Conservation (phyloP, 1,140 invertebrate species). For the Panagrolaimus sp. region DNA sequence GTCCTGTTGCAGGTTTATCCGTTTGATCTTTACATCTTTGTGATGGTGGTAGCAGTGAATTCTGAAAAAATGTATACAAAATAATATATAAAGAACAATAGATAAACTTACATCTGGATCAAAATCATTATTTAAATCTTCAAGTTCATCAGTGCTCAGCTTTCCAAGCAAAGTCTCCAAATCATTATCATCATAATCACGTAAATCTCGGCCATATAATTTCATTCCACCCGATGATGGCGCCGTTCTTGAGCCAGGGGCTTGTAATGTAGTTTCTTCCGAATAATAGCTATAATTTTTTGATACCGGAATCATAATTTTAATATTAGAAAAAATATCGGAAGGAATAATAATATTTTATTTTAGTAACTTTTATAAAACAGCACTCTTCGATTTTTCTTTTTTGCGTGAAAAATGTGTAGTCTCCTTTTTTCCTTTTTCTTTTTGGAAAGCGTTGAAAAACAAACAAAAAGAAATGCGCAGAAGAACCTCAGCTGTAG, state of each 20-base stretch:
- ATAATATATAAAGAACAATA: conserved; percentile 21
- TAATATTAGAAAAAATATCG: no score
- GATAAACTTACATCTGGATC: conserved; percentile 88
- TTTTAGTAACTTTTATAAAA: no score
- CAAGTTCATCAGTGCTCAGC: conserved; percentile 87
- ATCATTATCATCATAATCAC: conserved; percentile 88
- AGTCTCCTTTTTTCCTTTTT: no score
- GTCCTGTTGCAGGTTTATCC: conserved; percentile 85
- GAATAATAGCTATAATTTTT: conserved; percentile 35
- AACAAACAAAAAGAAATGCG: background rate
- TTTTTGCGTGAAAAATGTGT: background rate
- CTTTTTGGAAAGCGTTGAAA: background rate
- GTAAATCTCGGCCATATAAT: conserved; percentile 82
- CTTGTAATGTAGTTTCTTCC: conserved; percentile 33
- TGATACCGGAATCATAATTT: conserved; percentile 2
- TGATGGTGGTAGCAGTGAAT: conserved; percentile 86
- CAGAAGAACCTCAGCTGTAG: background rate
- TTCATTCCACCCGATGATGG: conserved; percentile 31
- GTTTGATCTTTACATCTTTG: conserved; percentile 93
- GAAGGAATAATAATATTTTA: no score
- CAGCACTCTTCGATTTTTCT: no score
- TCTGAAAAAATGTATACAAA: conserved; percentile 65
- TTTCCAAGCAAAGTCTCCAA: conserved; percentile 90
- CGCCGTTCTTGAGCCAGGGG: conserved; percentile 20
- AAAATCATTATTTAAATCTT: conserved; percentile 92